Base-by-base conservation (phyloP, 1,140 invertebrate genomes). In the Trachelipus rathkii region DNA sequence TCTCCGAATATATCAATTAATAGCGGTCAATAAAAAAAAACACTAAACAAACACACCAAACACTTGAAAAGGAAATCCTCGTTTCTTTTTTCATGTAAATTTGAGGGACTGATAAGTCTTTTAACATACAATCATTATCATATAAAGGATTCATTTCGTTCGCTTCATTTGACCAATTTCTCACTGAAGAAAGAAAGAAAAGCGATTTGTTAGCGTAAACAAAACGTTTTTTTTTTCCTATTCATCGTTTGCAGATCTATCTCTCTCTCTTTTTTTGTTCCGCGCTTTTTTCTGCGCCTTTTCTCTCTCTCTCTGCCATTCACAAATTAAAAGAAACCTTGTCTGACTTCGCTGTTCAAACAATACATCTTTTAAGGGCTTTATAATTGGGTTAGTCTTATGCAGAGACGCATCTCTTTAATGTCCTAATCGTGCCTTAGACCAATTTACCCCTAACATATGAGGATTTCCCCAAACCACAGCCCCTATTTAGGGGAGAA, bases 371-470 rank as follows among this genome's bases (percentile, higher is more conserved):
- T 60, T 60, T 60, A 60, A 60, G 11, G 11, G 50, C 50, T 19
- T 60, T 60, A 60, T 60, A 60, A 60, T 60, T 60, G 50, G 11
- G 50, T 60, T 60, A 19, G 19, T 19, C 50, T 60, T 60, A 60
- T 60, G 50, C 50, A 60, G 19, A 19, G 50, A 8, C 11, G 50
- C 11, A 13, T 13, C 50, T 60, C 11, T 60, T 4, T 60, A 60
- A 60, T 60, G 19, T 19, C 19, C 50, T 60, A 60, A 60, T 60
- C 50, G 50, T 60, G 50, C 50, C 50, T 60, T 19, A 19, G 50
- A 60, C 50, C 50, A 60, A 60, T 60, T 60, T 60, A 60, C 50
- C 50, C 50, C 50, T 60, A 60, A 60, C 19, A 19, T 60, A 60
- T 60, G 50, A 60, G 50, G 8, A 13, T 60, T 60, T 8, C 50